Conservation (phyloP, 2,113 vertebrate species). For the Indicator indicator region DNA sequence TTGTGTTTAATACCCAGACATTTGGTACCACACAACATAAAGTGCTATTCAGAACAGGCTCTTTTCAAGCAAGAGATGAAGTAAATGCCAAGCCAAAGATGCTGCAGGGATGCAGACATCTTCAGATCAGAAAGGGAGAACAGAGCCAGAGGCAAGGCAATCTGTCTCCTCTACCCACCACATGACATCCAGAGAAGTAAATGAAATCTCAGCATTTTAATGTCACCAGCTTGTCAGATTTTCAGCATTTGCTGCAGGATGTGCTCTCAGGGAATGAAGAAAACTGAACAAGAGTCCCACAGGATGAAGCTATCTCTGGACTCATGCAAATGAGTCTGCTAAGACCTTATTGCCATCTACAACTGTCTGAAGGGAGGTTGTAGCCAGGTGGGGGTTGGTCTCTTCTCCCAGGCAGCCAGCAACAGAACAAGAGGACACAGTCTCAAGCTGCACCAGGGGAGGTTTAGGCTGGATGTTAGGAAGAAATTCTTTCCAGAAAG, state of each 20-base stretch:
- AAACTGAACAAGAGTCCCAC: not conserved
- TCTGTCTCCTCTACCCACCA: not conserved
- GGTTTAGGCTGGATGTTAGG: too few species aligned
- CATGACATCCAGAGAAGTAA: slow-evolving; percentile 30
- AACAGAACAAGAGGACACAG: too few species aligned
- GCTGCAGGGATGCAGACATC: not conserved
- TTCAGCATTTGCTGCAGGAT: not conserved
- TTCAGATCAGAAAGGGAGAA: slow-evolving; percentile 6
- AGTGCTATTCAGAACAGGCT: slow-evolving; percentile 13
- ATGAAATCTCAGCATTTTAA: not conserved
- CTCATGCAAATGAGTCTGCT: not conserved
- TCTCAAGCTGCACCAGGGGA: too few species aligned
- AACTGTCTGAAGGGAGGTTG: too few species aligned
- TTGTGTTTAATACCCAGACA: not conserved
- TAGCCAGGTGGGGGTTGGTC: too few species aligned
- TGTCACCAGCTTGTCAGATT: not conserved
- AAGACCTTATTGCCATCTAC: too few species aligned
- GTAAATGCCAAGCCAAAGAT: slow-evolving; percentile 32
- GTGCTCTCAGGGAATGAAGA: slow-evolving; percentile 1
- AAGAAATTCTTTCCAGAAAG: too few species aligned
- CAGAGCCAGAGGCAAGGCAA: slow-evolving; percentile 52
- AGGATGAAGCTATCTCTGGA: not conserved
- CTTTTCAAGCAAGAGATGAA: slow-evolving; percentile 38
- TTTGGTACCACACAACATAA: slow-evolving; percentile 36
- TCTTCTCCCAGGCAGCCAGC: too few species aligned